Evolutionary conservation across 64 coral and sea anemone species (phyloP), one percentile per base, ranked within the genome.

Genomic region (Porites lutea): DNA sequence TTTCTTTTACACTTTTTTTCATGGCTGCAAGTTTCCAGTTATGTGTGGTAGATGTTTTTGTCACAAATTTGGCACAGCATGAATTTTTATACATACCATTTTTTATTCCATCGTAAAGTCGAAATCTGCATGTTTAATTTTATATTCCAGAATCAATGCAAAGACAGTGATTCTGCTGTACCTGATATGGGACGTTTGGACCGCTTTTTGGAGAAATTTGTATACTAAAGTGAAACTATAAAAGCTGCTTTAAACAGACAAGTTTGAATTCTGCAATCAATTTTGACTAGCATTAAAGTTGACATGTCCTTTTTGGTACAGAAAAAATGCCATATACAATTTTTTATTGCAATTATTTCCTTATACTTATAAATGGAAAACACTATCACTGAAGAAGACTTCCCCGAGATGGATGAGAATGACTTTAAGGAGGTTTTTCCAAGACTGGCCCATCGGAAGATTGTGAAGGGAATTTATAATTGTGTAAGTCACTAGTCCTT

Each of bases 361-460:
- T 54, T 16, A 74, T 49, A 74, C 50, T 79, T 58, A 6, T 79
- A 59, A 57, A 79, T 79, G 59, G 77, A 59, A 79, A 79, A 79
- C 77, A 37, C 51, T 9, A 54, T 79, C 54, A 79, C 52, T 79
- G 77, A 52, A n/a, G 77, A 59, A 13, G 77, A 79, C 77, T 79
- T 79, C 52, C 51, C 27, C 37, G 54, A 37, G 19, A 27, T 57
- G n/a, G 52, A 23, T 21, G 77, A 59, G 53, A 2, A 8, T 58
- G 77, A 79, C 19, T 79, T 59, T 19, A 79, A 79, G 77, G n/a
- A 79, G 52, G 51, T 79, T 37, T 59, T 79, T 79, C 77, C 53
- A 59, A 18, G n/a, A 0, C 37, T 79, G 21, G 22, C 27, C 23
- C 23, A 43, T 43, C 23, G 71, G 71, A 73, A 73, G 71, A 73